Base-by-base conservation (phyloP, 2,797 vertebrate genomes). In the Eupleurogrammus muticus region DNA sequence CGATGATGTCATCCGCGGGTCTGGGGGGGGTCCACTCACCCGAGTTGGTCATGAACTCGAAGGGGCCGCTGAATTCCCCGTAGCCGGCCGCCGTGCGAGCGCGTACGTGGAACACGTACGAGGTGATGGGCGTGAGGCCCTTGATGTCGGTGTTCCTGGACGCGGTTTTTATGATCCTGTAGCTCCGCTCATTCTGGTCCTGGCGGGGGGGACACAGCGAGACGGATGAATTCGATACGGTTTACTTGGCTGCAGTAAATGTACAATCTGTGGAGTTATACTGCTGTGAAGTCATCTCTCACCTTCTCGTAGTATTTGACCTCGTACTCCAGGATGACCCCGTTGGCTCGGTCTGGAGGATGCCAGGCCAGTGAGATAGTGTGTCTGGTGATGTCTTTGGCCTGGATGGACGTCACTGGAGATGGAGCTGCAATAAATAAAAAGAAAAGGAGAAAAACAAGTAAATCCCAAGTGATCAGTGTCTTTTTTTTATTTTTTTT, bases 241-340 rank as follows among this genome's bases (percentile, higher is more conserved):
- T 48, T 64, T 63, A 54, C 9, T 28, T 17, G 40, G 40, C 40
- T 44, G 40, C 40, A 8, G 16, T n/a, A 44, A 17, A n/a, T 44
- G 17, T 14, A 21, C 7, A 9, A 8, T 13, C 42, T 48, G 11
- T 20, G 44, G 5, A 28, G 44, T 49, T 7, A 6, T 17, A 12
- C 34, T 35, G 53, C 20, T 38, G 12, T 48, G 49, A 48, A 24
- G 7, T 23, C 16, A 20, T 38, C 40, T 81, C 67, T 40, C 92
- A 99, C 97, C 97, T 99, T 99, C 83, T 99, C 97, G 4, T 98
- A 99, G 85, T 99, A 99, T 81, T 99, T 99, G 93, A 99, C 96
- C 91, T 99, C 97, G 8, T 99, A 99, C 79, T 99, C 98, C 85
- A 99, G 88, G 83, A 98, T 99, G 73, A 98, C 97, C 23, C 98